Evolutionary conservation across 2,797 vertebrate genomes (phyloP).

Genomic region (Anableps anableps): DNA sequence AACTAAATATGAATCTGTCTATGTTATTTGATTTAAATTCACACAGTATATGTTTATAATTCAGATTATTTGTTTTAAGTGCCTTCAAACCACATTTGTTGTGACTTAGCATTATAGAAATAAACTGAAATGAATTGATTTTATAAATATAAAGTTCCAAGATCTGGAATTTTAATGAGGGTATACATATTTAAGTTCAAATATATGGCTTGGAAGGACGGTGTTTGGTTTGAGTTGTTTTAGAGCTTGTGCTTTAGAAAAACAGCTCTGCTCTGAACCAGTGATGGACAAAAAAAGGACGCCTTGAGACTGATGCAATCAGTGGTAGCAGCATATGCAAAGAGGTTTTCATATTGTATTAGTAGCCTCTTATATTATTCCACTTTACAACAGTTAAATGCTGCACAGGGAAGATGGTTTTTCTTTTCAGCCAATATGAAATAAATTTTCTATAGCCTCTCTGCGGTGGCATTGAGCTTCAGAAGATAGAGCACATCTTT

Average conservation of each 20-base stretch:
- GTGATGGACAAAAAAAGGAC: constrained; percentile 1
- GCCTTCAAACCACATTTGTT: background rate
- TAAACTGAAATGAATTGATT: background rate
- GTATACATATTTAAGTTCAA: background rate
- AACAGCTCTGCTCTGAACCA: background rate
- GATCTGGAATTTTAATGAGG: background rate
- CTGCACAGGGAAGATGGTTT: constrained; percentile 33
- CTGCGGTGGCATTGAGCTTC: constrained; percentile 51
- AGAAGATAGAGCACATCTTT: constrained; percentile 41
- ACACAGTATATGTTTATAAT: background rate
- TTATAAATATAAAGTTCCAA: background rate
- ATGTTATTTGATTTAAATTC: background rate
- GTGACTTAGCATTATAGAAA: background rate
- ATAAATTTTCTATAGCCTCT: constrained; percentile 21
- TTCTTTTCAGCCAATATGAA: constrained; percentile 23
- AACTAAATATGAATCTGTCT: no score
- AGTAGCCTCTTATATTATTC: constrained; percentile 55
- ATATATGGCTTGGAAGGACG: background rate
- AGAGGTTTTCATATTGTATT: constrained; percentile 62
- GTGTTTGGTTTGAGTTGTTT: background rate
- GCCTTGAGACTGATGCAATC: constrained; percentile 54
- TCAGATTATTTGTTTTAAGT: background rate
- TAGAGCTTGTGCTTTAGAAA: constrained; percentile 19
- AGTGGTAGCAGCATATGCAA: constrained; percentile 45
- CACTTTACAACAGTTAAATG: constrained; percentile 51